phyloP scores from a whole-genome alignment of 2,113 vertebrate species.

The Dissostichus mawsoni region DNA sequence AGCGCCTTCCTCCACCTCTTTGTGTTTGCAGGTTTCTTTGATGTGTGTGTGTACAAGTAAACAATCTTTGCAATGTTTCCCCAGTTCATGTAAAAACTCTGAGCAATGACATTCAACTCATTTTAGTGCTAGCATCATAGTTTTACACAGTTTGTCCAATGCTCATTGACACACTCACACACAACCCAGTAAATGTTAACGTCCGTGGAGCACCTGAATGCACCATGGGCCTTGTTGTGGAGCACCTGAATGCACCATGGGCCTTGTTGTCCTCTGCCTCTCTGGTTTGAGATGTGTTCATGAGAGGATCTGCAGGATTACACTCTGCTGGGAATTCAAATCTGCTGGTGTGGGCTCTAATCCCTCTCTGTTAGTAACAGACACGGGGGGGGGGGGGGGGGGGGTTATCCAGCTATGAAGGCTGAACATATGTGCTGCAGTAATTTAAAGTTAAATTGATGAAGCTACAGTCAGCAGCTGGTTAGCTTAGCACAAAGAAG shows the following conservation, averaged over 20 bases:
- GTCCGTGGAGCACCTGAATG: no score
- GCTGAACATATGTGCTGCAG: not conserved
- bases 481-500: not conserved
- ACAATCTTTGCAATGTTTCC: no score
- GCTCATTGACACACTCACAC: no score
- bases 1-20: conserved; percentile 10
- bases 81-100: no score
- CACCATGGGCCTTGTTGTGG: no score
- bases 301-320: conserved; percentile 45
- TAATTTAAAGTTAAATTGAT: not conserved
- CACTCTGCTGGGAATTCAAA: conserved; percentile 56
- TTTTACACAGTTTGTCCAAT: no score
- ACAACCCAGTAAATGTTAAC: no score
- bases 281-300: conserved; percentile 1
- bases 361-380: conserved; percentile 38
- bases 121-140: no score
- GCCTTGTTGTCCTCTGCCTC: no score
- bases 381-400: conserved; percentile 3
- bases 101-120: no score
- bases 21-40: conserved; percentile 3
- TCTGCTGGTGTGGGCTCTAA: conserved; percentile 52
- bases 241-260: no score
- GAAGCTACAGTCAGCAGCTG: not conserved
- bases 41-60: no score
- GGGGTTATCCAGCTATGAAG: not conserved